Conservation (phyloP, 2,888 invertebrate species). For the Napeogenes inachia region DNA sequence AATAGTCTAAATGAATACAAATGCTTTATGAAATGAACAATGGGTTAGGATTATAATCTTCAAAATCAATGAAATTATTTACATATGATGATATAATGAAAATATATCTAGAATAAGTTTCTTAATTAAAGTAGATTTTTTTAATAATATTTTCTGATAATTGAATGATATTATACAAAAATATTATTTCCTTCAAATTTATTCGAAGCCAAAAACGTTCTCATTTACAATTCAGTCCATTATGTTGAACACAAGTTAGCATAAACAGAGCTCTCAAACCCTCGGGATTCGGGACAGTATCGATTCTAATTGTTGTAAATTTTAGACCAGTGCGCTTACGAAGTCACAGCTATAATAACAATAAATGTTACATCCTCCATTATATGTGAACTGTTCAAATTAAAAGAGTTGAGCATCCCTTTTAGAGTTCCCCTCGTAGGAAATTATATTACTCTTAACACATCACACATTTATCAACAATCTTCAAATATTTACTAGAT, state of each 20-base stretch:
- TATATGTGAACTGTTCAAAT: too few relatives aligned
- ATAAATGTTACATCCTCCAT: not conserved
- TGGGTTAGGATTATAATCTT: too few relatives aligned
- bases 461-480: too few relatives aligned
- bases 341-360: not conserved
- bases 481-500: too few relatives aligned
- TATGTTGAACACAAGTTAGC: slow-evolving; percentile 1
- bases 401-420: too few relatives aligned
- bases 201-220: slow-evolving; percentile 1
- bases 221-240: slow-evolving; percentile 3
- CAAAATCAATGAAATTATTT: too few relatives aligned
- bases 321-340: not conserved
- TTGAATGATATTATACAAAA: not conserved
- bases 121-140: too few relatives aligned
- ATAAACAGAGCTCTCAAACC: slow-evolving; percentile 13
- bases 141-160: not conserved
- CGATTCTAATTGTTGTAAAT: slow-evolving; percentile 17
- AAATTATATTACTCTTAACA: too few relatives aligned
- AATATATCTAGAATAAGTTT: too few relatives aligned
- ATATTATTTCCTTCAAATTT: not conserved
- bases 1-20: not conserved
- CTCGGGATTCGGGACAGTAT: slow-evolving; percentile 17
- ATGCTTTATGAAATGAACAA: not conserved
- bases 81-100: too few relatives aligned
- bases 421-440: too few relatives aligned